Conservation (phyloP, 2,797 vertebrate species). For the Muscicapa striata region DNA sequence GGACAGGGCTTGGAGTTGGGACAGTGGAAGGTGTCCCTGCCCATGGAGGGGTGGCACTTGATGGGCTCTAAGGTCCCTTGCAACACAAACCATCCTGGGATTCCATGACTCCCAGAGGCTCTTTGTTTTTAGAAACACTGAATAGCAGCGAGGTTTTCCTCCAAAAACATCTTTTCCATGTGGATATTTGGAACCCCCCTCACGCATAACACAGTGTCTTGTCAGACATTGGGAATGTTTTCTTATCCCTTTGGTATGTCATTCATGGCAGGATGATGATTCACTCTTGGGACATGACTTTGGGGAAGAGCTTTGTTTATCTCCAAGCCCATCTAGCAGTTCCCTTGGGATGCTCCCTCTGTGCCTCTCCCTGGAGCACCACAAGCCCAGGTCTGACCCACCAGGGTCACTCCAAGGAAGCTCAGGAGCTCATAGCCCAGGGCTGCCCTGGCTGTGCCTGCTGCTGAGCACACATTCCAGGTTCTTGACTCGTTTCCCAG, state of each 20-base stretch:
- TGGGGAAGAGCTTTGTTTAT: not conserved
- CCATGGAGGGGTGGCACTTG: not conserved
- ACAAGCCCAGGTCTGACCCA: not conserved
- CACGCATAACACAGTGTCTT: not conserved
- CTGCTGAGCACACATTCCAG: not conserved
- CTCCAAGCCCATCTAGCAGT: not conserved
- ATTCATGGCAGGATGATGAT: slow-evolving; percentile 33
- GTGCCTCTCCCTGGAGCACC: not conserved
- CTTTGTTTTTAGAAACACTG: not conserved
- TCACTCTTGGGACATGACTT: not conserved
- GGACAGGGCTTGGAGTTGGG: accelerated
- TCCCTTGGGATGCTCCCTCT: not conserved
- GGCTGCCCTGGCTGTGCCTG: not conserved
- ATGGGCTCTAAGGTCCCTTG: not conserved
- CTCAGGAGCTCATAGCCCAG: not conserved
- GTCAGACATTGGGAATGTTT: not conserved
- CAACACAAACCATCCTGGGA: not conserved
- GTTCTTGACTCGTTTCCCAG: slow-evolving; percentile 16
- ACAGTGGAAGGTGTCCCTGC: not conserved
- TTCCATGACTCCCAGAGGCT: not conserved
- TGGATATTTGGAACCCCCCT: not conserved
- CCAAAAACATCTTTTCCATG: not conserved
- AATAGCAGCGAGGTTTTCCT: not conserved
- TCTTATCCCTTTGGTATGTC: slow-evolving; percentile 9
- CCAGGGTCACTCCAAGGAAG: not conserved